phyloP scores from a whole-genome alignment of 2,113 vertebrate species.

The Micromys minutus region DNA sequence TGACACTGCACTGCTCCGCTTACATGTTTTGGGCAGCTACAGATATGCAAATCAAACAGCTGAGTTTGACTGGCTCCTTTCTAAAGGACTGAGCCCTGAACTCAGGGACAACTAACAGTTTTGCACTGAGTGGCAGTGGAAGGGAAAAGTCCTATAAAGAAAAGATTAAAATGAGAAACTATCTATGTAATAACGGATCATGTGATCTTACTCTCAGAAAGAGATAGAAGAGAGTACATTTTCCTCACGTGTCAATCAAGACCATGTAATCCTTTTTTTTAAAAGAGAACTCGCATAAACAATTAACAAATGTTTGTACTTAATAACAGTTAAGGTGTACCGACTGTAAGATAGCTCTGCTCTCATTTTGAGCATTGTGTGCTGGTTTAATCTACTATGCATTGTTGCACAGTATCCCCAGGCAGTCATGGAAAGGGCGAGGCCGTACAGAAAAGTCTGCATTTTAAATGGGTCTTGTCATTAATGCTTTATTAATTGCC shows the following conservation, averaged over 20 bases:
- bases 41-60: neutral
- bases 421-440: constrained; percentile 91
- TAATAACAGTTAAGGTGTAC: constrained; percentile 79
- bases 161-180: constrained; percentile 23
- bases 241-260: neutral
- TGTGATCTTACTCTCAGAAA: constrained; percentile 30
- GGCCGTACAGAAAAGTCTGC: constrained; percentile 92
- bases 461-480: constrained; percentile 99
- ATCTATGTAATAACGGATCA: neutral
- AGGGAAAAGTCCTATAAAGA: constrained; percentile 36
- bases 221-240: neutral
- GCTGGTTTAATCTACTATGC: constrained; percentile 87
- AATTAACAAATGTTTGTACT: constrained; percentile 71
- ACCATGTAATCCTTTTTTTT: neutral
- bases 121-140: constrained; percentile 18
- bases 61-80: constrained; percentile 22
- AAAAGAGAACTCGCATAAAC: constrained; percentile 32
- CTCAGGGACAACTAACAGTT: neutral
- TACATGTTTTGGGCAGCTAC: neutral
- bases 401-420: constrained; percentile 87
- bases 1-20: neutral
- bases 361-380: constrained; percentile 80
- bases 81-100: constrained; percentile 20
- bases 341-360: constrained; percentile 78
- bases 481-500: constrained; percentile 99